These are phyloP conservation scores for Borostomias antarcticus DNA, from an alignment of 2,797 vertebrate species.

Conservation along the genomic window DNA sequence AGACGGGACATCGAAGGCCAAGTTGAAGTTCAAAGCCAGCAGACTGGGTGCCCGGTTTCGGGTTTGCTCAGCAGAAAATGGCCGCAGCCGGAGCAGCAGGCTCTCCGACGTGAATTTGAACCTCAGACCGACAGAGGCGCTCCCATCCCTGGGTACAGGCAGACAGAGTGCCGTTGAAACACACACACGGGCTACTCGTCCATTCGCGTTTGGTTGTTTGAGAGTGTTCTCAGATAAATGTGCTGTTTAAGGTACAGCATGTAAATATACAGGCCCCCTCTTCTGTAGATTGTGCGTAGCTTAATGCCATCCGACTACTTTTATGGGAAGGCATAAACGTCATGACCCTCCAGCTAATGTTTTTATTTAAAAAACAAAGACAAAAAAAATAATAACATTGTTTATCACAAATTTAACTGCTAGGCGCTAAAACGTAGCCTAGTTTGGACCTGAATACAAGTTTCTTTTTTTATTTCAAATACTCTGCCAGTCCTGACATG, in stretches of 20 bases:
- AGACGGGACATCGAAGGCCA: constrained; percentile 44
- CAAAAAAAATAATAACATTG: too few species aligned
- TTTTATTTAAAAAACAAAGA: not conserved
- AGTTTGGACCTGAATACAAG: too few species aligned
- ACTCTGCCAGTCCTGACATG: too few species aligned
- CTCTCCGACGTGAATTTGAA: constrained; percentile 78
- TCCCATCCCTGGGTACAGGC: constrained; percentile 45
- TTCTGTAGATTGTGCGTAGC: not conserved
- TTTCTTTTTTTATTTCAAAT: too few species aligned
- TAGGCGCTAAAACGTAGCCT: not conserved
- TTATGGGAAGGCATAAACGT: too few species aligned
- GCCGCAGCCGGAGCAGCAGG: constrained; percentile 77
- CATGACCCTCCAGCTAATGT: not conserved
- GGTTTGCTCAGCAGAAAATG: constrained; percentile 79
- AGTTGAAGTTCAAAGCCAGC: constrained; percentile 51
- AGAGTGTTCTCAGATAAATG: not conserved
- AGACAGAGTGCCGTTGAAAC: constrained; percentile 29
- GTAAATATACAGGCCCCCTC: not conserved
- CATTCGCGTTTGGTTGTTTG: not conserved
- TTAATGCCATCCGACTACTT: not conserved
- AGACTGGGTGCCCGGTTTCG: constrained; percentile 27
- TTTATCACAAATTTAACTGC: too few species aligned
- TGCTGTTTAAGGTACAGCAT: not conserved
- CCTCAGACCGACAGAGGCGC: constrained; percentile 65
- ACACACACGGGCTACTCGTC: constrained; percentile 3